Conservation (phyloP, 2,113 vertebrate species). For the Ceyx melanurus region DNA sequence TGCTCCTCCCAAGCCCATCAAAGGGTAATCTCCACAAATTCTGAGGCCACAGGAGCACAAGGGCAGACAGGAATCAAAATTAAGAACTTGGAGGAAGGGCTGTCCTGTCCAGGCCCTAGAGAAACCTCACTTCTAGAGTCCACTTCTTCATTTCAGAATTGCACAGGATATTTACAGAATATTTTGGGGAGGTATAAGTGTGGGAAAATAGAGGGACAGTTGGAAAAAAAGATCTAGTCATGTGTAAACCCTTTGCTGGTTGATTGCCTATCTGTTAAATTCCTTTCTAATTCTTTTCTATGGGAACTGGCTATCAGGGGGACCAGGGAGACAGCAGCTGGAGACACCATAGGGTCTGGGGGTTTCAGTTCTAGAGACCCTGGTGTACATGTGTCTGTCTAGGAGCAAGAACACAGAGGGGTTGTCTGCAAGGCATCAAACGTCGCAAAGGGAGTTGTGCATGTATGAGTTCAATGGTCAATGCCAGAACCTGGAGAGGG, state of each 20-base stretch:
- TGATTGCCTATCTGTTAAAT: neutral
- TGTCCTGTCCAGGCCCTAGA: neutral
- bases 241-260: neutral
- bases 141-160: neutral
- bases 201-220: neutral
- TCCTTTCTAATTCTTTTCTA: neutral
- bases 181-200: neutral
- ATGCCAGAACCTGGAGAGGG: rapidly evolving
- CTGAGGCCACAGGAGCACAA: neutral
- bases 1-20: neutral
- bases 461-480: neutral
- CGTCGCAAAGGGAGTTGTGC: rapidly evolving
- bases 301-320: rapidly evolving
- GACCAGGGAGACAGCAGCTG: neutral
- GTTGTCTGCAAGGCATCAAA: neutral
- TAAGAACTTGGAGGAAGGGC: neutral
- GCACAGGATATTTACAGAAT: neutral
- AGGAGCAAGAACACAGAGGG: neutral
- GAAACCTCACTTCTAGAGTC: neutral
- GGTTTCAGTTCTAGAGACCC: neutral
- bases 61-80: neutral
- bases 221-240: neutral
- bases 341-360: rapidly evolving
- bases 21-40: neutral
- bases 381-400: rapidly evolving